Percentiles rank a stretch among this genome's conserved stretches.
phyloP scores from a whole-genome alignment of 2,888 invertebrate species.

The Tromatobia lineatoria region DNA sequence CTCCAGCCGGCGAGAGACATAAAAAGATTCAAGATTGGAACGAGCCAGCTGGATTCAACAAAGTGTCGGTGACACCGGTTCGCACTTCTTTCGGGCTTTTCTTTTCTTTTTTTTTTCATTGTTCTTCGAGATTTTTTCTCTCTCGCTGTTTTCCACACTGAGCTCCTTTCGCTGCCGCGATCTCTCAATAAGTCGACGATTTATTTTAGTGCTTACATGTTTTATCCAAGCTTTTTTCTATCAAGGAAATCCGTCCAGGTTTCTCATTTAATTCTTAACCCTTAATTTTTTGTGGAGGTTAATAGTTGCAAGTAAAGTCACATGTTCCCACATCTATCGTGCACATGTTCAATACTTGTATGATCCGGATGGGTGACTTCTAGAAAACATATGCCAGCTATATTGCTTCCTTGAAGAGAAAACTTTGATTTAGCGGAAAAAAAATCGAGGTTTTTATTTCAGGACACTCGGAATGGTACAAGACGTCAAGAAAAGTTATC shows the following conservation, averaged over 20 bases:
- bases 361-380: too few relatives aligned
- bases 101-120: conserved; percentile 38
- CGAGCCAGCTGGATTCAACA: conserved; percentile 61
- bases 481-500: too few relatives aligned
- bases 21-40: conserved; percentile 61
- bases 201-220: conserved; percentile 37
- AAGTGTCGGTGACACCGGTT: conserved; percentile 69
- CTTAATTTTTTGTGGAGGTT: background rate
- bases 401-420: too few relatives aligned
- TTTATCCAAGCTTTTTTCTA: background rate
- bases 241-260: background rate
- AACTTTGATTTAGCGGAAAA: too few relatives aligned
- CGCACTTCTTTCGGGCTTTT: conserved; percentile 62
- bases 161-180: conserved; percentile 18
- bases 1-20: conserved; percentile 47
- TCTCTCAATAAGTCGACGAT: conserved; percentile 47
- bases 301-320: background rate
- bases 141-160: conserved; percentile 28
- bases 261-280: background rate
- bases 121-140: background rate
- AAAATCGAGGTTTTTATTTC: too few relatives aligned
- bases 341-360: background rate
- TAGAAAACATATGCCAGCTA: background rate
- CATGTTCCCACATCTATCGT: too few relatives aligned
- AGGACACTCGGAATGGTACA: too few relatives aligned